Evolutionary conservation across 2,888 invertebrate species (phyloP).

Genomic region (Diaphora mendica): DNA sequence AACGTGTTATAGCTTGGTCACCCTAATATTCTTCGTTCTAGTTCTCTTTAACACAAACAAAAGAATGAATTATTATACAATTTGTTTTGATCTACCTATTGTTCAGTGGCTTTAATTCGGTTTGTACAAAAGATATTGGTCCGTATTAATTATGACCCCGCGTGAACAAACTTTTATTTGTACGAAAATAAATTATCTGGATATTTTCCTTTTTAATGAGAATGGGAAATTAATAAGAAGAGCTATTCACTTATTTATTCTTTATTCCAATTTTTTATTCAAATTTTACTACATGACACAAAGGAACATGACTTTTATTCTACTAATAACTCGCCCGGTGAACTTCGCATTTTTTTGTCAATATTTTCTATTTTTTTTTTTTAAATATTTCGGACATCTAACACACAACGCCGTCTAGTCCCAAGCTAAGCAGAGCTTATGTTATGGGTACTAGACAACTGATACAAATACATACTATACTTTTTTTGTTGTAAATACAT

Average conservation of each 20-base stretch:
- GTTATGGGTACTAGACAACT: too few species aligned
- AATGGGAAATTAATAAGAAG: neutral
- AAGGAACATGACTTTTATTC: too few species aligned
- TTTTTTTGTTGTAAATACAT: too few species aligned
- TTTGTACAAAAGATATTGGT: conserved; percentile 38
- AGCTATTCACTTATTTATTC: neutral
- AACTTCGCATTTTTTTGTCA: too few species aligned
- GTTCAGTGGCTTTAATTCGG: conserved; percentile 36
- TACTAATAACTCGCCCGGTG: too few species aligned
- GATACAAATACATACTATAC: too few species aligned
- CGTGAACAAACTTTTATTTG: conserved; percentile 24
- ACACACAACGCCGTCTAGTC: too few species aligned
- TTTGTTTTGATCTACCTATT: conserved; percentile 44
- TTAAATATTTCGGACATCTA: too few species aligned
- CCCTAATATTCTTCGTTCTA: conserved; percentile 33
- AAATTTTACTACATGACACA: neutral
- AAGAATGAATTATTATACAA: conserved; percentile 42
- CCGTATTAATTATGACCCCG: conserved; percentile 28
- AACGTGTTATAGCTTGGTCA: conserved; percentile 26
- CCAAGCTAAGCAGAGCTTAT: too few species aligned
- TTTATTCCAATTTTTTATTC: too few species aligned
- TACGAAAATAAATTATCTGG: conserved; percentile 18
- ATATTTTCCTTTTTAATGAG: conserved; percentile 1
- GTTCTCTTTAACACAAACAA: conserved; percentile 45
- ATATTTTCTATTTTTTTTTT: too few species aligned